Evolutionary conservation across 2,888 invertebrate genomes (phyloP).

Genomic region (Drosophila histrio): DNA sequence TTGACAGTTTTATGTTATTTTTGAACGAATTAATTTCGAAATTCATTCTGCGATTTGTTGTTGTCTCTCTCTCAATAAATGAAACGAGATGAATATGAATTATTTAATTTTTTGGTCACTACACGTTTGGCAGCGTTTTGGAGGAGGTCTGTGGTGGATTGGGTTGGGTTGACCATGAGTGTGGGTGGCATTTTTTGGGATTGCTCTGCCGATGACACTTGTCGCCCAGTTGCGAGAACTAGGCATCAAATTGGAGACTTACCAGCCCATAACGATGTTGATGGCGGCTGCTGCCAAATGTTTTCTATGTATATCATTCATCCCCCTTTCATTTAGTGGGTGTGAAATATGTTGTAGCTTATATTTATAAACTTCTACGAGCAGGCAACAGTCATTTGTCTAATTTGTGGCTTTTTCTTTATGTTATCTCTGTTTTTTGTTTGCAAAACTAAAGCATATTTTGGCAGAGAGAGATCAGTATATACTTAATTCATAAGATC

Average conservation of each 20-base stretch:
- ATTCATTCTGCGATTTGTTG: conserved; percentile 27
- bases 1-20: conserved; percentile 59
- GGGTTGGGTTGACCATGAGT: conserved; percentile 17
- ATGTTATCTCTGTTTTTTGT: conserved; percentile 8
- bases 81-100: conserved; percentile 56
- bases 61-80: no score
- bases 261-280: conserved; percentile 28
- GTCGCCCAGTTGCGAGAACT: conserved; percentile 53
- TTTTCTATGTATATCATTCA: conserved; percentile 15
- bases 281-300: conserved; percentile 56
- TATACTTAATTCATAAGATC: conserved; percentile 39
- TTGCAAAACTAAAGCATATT: conserved; percentile 26
- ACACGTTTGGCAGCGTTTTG: conserved; percentile 50
- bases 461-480: conserved; percentile 23
- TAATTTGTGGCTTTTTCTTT: conserved; percentile 59
- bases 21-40: conserved; percentile 54
- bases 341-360: conserved; percentile 70
- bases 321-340: conserved; percentile 54
- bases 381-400: conserved; percentile 70
- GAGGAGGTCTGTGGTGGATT: conserved; percentile 27
- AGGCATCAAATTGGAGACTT: conserved; percentile 64
- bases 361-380: conserved; percentile 74
- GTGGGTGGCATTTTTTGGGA: conserved; percentile 66
- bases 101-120: conserved; percentile 48
- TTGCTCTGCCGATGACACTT: conserved; percentile 59